Base-by-base conservation (phyloP, 1,140 invertebrate genomes). In the Caenorhabditis brenneri region DNA sequence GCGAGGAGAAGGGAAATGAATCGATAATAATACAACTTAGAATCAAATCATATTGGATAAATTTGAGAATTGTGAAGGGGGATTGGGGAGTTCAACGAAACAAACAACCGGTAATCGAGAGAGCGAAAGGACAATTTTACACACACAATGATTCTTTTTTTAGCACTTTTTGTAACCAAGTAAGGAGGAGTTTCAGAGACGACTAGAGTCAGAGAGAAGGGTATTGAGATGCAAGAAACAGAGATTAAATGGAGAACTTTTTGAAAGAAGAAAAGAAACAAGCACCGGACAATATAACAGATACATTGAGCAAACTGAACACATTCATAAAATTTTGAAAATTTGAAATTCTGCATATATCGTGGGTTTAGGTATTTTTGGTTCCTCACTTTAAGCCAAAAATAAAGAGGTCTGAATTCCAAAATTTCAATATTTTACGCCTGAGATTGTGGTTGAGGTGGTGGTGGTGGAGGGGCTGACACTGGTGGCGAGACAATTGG, bases 131-230 rank as follows among this genome's bases (percentile, higher is more conserved):
- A 29, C 22, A 33, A 65, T 36, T 65, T 65, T 65, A 65, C 58
- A 65, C 48, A 51, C 15, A 51, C 48, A 51, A 15, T 19, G 5
- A 51, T 10, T 19, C 9, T 46, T 46, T 19, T 10, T 74, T 46
- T 74, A 74, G 65, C 36, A 74, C 65, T 74, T 42, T 42, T 46
- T 31, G 15, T 24, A 24, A 74, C 65, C 65, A 74, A 74, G n/a
- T 19, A 74, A 19, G n/a, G 16, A 65, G 29, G 7, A 19, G 15
- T 51, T 51, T 51, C 5, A 16, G 29, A 19, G 65, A 74, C n/a
- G 65, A 74, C 65, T 74, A 74, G 65, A 74, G 65, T 19, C 65
- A 42, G 29, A 5, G 42, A 36, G 42, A n/a, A 33, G 31, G 22
- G 7, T 58, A 58, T 29, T 9, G 53, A 65, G 58, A 65, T 65